Percentiles rank a stretch among this genome's conserved stretches.
Conservation (phyloP, 2,113 vertebrate genomes). For the Bufo bufo region DNA sequence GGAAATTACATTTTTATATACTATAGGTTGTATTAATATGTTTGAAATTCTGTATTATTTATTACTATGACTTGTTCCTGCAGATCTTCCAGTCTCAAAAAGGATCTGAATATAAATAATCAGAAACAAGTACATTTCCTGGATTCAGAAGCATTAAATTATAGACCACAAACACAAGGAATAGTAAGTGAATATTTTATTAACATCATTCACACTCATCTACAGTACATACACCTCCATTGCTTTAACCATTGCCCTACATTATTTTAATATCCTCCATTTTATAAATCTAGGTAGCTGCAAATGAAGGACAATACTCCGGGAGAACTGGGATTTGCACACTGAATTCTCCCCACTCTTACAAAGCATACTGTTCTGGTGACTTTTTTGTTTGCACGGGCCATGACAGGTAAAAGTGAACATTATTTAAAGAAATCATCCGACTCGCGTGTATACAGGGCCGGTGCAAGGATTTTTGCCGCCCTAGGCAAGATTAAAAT, state of each 20-base stretch:
- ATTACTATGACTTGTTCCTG: background rate
- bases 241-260: background rate
- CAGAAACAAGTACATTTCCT: background rate
- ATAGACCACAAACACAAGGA: background rate
- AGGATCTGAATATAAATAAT: background rate
- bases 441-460: too few species aligned
- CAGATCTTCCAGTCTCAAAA: background rate
- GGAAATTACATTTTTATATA: too few species aligned
- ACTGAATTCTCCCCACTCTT: background rate
- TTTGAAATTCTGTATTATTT: background rate
- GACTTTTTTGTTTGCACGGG: slow-evolving; percentile 12
- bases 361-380: background rate
- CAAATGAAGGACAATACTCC: background rate
- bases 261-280: background rate
- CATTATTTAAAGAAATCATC: background rate
- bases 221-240: background rate
- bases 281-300: background rate
- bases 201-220: background rate
- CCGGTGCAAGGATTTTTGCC: too few species aligned
- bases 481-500: too few species aligned
- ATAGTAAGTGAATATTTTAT: background rate
- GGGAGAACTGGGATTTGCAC: background rate
- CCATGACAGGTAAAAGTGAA: slow-evolving; percentile 14
- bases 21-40: background rate
- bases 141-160: background rate